A percentile compares a stretch with the other conserved stretches of the same genome.
phyloP scores from a whole-genome alignment of 2,888 invertebrate species.

The Nymphalis c-album region DNA sequence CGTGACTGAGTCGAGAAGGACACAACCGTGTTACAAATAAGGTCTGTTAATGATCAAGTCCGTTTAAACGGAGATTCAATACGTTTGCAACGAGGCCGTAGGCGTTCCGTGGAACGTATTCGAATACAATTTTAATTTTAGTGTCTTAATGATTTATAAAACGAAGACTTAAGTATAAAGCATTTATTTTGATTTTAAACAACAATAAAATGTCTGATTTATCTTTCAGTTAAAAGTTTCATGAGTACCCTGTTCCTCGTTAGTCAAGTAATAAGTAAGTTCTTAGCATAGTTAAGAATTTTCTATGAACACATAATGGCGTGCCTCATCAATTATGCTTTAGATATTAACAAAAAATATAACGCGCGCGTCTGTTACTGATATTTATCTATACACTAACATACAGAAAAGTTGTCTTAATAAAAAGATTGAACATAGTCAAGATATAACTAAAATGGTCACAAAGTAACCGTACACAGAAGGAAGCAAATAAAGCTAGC shows the following conservation, averaged over 20 bases:
- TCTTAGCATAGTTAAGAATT: too few relatives aligned
- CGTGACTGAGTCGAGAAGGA: constrained; percentile 51
- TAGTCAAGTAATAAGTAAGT: too few relatives aligned
- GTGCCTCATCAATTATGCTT: too few relatives aligned
- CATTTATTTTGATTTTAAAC: too few relatives aligned
- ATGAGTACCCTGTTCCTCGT: too few relatives aligned
- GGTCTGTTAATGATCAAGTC: constrained; percentile 38
- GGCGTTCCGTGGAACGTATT: background rate
- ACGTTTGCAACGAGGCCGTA: constrained; percentile 25
- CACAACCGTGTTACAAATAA: constrained; percentile 43
- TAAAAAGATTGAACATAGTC: background rate
- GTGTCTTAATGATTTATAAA: too few relatives aligned
- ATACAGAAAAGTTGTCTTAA: constrained; percentile 6
- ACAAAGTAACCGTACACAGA: constrained; percentile 42
- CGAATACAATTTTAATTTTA: background rate
- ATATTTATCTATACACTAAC: background rate
- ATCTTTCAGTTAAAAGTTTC: too few relatives aligned
- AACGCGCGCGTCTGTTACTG: too few relatives aligned
- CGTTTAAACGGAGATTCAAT: constrained; percentile 17
- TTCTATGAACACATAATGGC: too few relatives aligned
- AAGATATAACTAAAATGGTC: constrained; percentile 37
- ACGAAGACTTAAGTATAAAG: too few relatives aligned
- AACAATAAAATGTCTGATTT: too few relatives aligned
- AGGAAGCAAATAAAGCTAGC: constrained; percentile 43
- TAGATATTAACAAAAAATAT: too few relatives aligned